Conservation (phyloP, 64 coral and sea anemone species). For the Dendrophyllia cribrosa region DNA sequence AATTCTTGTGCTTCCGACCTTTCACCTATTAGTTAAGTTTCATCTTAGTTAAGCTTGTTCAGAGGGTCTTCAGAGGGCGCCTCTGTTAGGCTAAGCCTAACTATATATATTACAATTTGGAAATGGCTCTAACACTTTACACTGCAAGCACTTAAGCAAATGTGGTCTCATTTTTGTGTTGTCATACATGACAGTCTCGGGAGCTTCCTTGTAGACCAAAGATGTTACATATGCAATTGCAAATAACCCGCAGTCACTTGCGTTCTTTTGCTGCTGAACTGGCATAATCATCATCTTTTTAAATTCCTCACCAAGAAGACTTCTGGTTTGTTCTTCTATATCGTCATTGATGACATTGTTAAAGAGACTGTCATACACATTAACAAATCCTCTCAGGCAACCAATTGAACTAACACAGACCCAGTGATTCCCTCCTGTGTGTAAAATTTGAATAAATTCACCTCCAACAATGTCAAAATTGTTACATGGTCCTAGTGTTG, state of each 20-base stretch:
- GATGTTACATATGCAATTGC: conserved; percentile 15
- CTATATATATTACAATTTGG: too few species aligned
- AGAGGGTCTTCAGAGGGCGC: too few species aligned
- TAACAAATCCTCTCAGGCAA: not conserved
- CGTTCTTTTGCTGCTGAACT: conserved; percentile 3
- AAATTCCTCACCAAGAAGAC: not conserved
- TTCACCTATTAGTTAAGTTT: too few species aligned
- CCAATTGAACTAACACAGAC: not conserved
- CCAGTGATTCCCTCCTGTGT: too few species aligned
- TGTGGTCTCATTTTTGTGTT: conserved; percentile 20
- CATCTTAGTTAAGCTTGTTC: too few species aligned
- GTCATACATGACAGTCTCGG: not conserved
- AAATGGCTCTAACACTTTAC: not conserved
- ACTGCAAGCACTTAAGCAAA: not conserved
- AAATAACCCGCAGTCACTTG: conserved; percentile 13
- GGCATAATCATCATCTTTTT: not conserved
- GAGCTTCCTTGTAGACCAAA: not conserved
- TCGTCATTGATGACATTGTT: conserved; percentile 6
- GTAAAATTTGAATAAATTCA: conserved; percentile 18
- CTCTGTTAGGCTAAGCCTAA: too few species aligned
- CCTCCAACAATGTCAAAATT: conserved; percentile 5
- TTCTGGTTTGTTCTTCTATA: not conserved
- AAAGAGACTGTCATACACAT: conserved; percentile 2
- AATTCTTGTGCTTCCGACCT: too few species aligned
- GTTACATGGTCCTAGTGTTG: not conserved